These are phyloP conservation scores for Gephyroberyx darwinii DNA, from an alignment of 2,797 vertebrate species.

Conservation along the genomic window DNA sequence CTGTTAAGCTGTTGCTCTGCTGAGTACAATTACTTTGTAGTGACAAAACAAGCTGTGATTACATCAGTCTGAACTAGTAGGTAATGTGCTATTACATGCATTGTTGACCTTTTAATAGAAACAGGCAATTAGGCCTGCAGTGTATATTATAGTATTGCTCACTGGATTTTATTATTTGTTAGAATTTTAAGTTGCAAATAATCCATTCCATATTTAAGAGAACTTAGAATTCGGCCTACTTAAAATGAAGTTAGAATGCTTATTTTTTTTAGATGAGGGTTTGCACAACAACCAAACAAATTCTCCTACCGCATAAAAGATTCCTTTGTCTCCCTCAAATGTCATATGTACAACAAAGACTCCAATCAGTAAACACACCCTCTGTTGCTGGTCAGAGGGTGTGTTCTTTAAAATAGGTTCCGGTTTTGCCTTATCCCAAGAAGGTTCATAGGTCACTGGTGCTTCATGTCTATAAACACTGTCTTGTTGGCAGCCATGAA, in stretches of 20 bases:
- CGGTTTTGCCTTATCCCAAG: constrained; percentile 65
- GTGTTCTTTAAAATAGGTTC: constrained; percentile 66
- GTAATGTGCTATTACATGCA: constrained; percentile 10
- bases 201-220: neutral
- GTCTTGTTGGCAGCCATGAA: constrained; percentile 52
- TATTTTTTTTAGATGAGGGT: constrained; percentile 8
- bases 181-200: neutral
- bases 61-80: neutral
- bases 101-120: constrained; percentile 1
- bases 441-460: constrained; percentile 82
- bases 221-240: neutral
- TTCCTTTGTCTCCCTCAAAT: constrained; percentile 43
- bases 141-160: too few relatives aligned
- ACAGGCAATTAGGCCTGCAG: neutral
- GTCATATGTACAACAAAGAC: constrained; percentile 65
- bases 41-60: neutral
- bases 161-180: too few relatives aligned
- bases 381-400: constrained; percentile 57
- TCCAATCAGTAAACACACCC: constrained; percentile 68
- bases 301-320: constrained; percentile 11
- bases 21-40: neutral
- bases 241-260: neutral
- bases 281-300: constrained; percentile 18
- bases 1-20: neutral
- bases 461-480: constrained; percentile 82